These are phyloP conservation scores for Recurvirostra avosetta DNA, from an alignment of 2,113 vertebrate genomes.

Conservation along the genomic window DNA sequence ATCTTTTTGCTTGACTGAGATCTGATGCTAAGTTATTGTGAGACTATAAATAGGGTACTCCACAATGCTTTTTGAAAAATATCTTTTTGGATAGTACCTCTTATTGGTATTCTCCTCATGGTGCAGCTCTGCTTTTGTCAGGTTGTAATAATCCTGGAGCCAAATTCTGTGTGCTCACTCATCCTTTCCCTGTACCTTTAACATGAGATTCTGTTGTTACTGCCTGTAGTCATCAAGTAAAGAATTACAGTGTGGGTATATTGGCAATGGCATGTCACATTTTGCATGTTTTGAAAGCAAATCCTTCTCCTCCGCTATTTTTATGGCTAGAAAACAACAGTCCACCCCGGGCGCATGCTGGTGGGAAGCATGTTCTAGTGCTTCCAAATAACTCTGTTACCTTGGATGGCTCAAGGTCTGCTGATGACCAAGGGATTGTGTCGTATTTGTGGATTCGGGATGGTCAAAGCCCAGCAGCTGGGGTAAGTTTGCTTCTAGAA, in stretches of 20 bases:
- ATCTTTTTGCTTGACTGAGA: background rate
- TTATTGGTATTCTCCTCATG: background rate
- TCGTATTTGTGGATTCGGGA: conserved; percentile 86
- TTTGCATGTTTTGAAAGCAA: conserved; percentile 1
- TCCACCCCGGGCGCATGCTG: conserved; percentile 81
- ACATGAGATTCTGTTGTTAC: background rate
- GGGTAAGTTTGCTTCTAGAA: conserved; percentile 72
- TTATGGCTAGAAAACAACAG: conserved; percentile 75
- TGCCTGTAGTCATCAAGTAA: background rate
- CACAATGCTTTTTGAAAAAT: background rate
- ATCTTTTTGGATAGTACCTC: background rate
- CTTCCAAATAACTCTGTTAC: conserved; percentile 89
- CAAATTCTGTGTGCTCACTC: background rate
- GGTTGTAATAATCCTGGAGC: background rate
- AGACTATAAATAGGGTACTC: background rate
- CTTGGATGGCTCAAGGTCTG: conserved; percentile 83
- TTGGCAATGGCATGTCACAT: background rate
- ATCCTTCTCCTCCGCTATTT: conserved; percentile 48
- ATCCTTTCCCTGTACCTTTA: background rate
- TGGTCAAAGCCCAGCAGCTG: conserved; percentile 88
- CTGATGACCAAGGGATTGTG: conserved; percentile 79
- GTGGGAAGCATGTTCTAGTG: conserved; percentile 83
- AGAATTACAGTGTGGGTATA: background rate
- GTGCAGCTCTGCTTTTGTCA: background rate
- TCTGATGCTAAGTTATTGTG: background rate